Base-by-base conservation (phyloP, 2,888 invertebrate genomes). In the Ferrisia virgata region DNA sequence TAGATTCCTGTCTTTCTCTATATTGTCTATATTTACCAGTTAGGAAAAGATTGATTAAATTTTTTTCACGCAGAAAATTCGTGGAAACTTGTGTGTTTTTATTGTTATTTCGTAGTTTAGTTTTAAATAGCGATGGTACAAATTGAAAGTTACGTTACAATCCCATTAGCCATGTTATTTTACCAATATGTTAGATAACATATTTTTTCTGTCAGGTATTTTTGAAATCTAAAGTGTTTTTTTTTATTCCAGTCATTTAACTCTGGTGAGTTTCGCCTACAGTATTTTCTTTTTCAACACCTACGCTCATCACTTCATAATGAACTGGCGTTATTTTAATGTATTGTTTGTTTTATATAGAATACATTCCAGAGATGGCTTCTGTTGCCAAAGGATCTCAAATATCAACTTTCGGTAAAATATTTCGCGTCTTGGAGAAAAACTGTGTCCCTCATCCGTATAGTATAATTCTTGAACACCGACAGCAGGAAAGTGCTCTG, bases 381-480 rank as follows among this genome's bases (percentile, higher is more conserved):
- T 76, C 72, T 28, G 18, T 79, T n/a, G 79, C 85, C 81, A 85
- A 85, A 85, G 84, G 84, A 76, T 69, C 76, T 43, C 81, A 83
- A 8, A 85, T 85, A 0, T 79, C 85, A 2, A 85, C 85, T 36
- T 85, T 98, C 94, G 96, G 96, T 87, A 97, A 97, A 90, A 94
- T 94, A 86, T 97, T 96, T 90, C 93, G 96, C 87, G 94, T 97
- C 87, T 92, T 95, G 87, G 96, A 97, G 89, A 96, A 97, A 90
- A 92, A 94, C 85, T 93, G 94, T 87, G 93, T 95, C 47, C 94
- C 95, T 82, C 94, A 92, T 88, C 96, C 96, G 13, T 96, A 96
- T 88, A 96, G 96, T 89, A 92, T 98, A 85, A 91, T 98, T 86
- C 90, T 98, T 87, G 97, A 97, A 89, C 95, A 96, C 88, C 92